Conservation (phyloP, 2,888 invertebrate species). For the Philhelius pedissequus region DNA sequence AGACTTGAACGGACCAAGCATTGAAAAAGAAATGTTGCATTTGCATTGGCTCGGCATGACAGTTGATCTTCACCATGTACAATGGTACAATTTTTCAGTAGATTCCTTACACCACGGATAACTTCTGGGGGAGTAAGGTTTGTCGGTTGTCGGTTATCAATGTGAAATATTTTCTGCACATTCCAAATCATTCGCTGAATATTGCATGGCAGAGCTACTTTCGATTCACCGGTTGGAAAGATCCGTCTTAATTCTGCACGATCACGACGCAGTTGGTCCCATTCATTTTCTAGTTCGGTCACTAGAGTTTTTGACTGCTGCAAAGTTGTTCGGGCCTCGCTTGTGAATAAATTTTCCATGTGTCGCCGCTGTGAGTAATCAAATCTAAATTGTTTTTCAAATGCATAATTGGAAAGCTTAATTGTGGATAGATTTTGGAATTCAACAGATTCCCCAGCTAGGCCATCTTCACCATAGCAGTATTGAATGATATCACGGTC, state of each 20-base stretch:
- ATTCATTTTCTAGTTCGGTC: slow-evolving; percentile 93
- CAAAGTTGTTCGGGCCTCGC: slow-evolving; percentile 93
- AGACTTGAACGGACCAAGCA: slow-evolving; percentile 93
- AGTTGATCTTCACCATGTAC: slow-evolving; percentile 95
- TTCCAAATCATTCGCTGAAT: slow-evolving; percentile 99
- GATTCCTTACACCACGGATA: slow-evolving; percentile 85
- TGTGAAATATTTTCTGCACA: slow-evolving; percentile 98
- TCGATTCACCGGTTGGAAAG: slow-evolving; percentile 96
- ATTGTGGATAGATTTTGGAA: slow-evolving; percentile 88
- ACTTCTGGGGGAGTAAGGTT: slow-evolving; percentile 94
- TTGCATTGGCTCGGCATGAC: slow-evolving; percentile 95
- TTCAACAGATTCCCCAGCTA: slow-evolving; percentile 96
- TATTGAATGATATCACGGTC: slow-evolving; percentile 92
- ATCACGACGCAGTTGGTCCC: slow-evolving; percentile 93
- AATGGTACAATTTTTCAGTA: slow-evolving; percentile 91
- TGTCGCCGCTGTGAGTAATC: slow-evolving; percentile 94
- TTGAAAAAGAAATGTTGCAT: slow-evolving; percentile 97
- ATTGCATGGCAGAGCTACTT: slow-evolving; percentile 97
- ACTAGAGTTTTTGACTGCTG: slow-evolving; percentile 91
- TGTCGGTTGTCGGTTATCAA: slow-evolving; percentile 93
- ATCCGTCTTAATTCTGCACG: slow-evolving; percentile 90
- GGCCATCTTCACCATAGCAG: slow-evolving; percentile 97
- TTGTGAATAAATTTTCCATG: slow-evolving; percentile 84
- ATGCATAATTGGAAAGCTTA: slow-evolving; percentile 87
- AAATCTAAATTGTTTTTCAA: slow-evolving; percentile 95